Base-by-base conservation (phyloP, 2,797 vertebrate species). In the Glyptemys insculpta region DNA sequence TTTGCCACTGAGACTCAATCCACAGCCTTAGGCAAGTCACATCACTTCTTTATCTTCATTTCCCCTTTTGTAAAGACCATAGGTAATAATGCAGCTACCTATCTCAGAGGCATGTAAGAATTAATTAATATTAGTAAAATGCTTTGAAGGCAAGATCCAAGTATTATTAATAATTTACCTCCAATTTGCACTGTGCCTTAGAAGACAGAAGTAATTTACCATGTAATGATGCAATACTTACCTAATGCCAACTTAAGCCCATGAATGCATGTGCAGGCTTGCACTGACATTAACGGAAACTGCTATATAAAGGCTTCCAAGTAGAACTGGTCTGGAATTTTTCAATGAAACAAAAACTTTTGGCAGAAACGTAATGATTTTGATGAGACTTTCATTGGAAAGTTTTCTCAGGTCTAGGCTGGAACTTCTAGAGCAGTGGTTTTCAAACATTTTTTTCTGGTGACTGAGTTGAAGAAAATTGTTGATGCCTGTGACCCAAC, bases 131-230 rank as follows among this genome's bases (percentile, higher is more conserved):
- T 93, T 96, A 96, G 95, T 90, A 95, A 96, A 96, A 83, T 90
- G 89, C 95, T 98, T 97, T 97, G 96, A 98, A 97, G 97, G 95
- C 97, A 96, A 96, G 96, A 98, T 97, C 96, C 96, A 96, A 97
- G 96, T 96, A 94, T 95, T 97, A 96, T 97, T 95, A 97, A 97
- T 97, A 98, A 97, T 97, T 97, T 97, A 97, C 94, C 93, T 96
- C 87, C 92, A 95, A 97, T 97, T 98, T 98, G 96, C 92, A 96
- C 95, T 91, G 52, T 97, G 90, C 87, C 95, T 97, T 96, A 96
- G 94, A 97, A 97, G 96, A 96, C 91, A 98, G 96, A 96, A 97
- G 97, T 96, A 97, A 97, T 97, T 97, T 96, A 95, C 93, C 91
- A 88, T 95, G 93, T 95, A 97, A 96, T 96, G 56, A 95, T 96